A percentile compares a stretch with the other conserved stretches of the same genome.
These are phyloP conservation scores for Peromyscus attwateri DNA, from an alignment of 2,797 vertebrate species.

Conservation along the genomic window DNA sequence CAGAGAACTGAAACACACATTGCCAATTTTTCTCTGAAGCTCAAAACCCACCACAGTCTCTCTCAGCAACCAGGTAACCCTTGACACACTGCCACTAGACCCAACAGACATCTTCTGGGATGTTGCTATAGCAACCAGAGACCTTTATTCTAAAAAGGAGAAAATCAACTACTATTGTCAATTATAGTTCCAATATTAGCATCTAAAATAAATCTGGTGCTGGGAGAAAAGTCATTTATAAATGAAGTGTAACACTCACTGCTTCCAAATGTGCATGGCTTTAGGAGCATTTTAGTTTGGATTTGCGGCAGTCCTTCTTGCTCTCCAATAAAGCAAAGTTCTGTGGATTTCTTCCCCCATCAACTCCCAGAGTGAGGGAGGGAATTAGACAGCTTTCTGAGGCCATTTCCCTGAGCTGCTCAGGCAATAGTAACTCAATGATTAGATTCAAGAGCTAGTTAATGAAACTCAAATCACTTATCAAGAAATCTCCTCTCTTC, in stretches of 20 bases:
- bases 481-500: constrained; percentile 36
- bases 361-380: background rate
- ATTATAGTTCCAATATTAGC: constrained; percentile 40
- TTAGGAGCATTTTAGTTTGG: background rate
- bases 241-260: constrained; percentile 54
- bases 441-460: constrained; percentile 33
- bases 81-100: constrained; percentile 46
- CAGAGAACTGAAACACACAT: constrained; percentile 29
- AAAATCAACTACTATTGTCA: constrained; percentile 26
- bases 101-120: constrained; percentile 58
- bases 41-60: constrained; percentile 68
- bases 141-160: constrained; percentile 12
- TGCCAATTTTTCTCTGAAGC: constrained; percentile 76
- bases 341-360: background rate
- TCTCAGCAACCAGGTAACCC: constrained; percentile 66
- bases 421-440: constrained; percentile 44
- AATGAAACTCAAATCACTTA: constrained; percentile 65
- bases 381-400: background rate
- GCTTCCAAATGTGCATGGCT: background rate
- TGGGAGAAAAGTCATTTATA: constrained; percentile 57
- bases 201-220: constrained; percentile 49
- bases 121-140: constrained; percentile 67
- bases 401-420: constrained; percentile 56
- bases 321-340: background rate
- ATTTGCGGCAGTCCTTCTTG: background rate